These are phyloP conservation scores for Lasius platythorax DNA, from an alignment of 2,888 invertebrate genomes.

Conservation along the genomic window DNA sequence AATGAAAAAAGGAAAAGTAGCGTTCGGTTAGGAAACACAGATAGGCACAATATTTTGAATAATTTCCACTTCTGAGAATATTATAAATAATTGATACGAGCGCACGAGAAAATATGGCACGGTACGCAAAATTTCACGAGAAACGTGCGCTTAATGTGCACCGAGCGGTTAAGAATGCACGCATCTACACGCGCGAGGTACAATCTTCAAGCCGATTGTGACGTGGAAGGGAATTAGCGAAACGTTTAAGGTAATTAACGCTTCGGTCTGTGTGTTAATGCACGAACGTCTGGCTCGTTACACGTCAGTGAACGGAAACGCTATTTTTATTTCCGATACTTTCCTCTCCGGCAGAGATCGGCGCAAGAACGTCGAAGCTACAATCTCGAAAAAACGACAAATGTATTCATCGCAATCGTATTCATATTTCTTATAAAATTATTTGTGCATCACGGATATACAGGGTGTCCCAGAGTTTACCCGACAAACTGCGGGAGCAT, in stretches of 20 bases:
- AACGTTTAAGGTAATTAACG: slow-evolving; percentile 52
- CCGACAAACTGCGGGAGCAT: no score
- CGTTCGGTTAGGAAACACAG: neutral
- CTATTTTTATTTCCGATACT: slow-evolving; percentile 20
- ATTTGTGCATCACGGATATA: neutral
- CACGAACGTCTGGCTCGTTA: slow-evolving; percentile 41
- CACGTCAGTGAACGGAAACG: slow-evolving; percentile 16
- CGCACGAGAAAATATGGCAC: neutral
- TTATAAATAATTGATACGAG: neutral
- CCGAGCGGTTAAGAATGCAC: neutral
- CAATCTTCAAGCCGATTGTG: slow-evolving; percentile 17
- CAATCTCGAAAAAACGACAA: neutral
- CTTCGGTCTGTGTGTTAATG: slow-evolving; percentile 40
- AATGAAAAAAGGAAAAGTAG: neutral
- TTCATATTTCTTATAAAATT: neutral
- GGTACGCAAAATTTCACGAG: neutral
- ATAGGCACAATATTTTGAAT: no score
- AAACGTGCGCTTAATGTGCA: neutral
- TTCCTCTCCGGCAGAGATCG: slow-evolving; percentile 4
- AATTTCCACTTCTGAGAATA: neutral
- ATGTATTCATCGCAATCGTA: neutral
- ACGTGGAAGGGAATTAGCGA: slow-evolving; percentile 33
- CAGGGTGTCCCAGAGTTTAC: no score
- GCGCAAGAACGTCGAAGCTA: neutral
- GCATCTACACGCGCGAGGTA: slow-evolving; percentile 17